Evolutionary conservation across 2,113 vertebrate genomes (phyloP).

Genomic region (Psilopsiagon aurifrons): DNA sequence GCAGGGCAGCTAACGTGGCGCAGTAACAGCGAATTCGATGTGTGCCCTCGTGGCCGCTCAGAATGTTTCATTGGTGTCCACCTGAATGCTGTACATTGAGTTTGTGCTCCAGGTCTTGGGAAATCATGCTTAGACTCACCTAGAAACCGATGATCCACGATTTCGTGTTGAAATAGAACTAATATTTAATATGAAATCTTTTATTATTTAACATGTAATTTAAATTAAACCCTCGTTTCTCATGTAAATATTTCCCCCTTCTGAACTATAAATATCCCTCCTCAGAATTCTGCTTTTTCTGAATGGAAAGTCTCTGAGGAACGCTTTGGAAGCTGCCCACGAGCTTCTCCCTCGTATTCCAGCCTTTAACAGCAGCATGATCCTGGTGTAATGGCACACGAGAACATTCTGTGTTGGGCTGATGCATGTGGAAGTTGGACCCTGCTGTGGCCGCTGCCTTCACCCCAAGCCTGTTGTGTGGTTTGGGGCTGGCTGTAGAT

Average conservation of each 20-base stretch:
- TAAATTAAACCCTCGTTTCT: neutral
- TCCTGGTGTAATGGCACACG: accelerated
- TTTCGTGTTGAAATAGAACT: neutral
- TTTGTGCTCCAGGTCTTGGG: neutral
- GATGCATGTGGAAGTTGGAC: accelerated
- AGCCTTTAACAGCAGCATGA: accelerated
- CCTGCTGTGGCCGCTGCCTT: accelerated
- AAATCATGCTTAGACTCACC: neutral
- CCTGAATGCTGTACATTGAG: accelerated
- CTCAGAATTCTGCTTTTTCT: neutral
- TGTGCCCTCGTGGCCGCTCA: accelerated
- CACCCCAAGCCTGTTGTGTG: accelerated
- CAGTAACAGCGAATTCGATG: neutral
- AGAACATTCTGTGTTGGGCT: accelerated
- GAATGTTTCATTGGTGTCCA: neutral
- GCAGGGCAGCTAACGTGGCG: accelerated
- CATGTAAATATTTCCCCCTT: neutral
- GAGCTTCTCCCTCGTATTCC: neutral
- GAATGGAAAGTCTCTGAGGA: neutral
- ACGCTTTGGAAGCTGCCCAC: neutral
- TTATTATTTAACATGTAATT: slow-evolving; percentile 2
- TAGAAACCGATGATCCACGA: neutral
- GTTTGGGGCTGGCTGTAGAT: accelerated
- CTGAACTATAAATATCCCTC: neutral
- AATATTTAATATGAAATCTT: neutral